Base-by-base conservation (phyloP, 2,797 vertebrate species). In the Myiotriccus ornatus region DNA sequence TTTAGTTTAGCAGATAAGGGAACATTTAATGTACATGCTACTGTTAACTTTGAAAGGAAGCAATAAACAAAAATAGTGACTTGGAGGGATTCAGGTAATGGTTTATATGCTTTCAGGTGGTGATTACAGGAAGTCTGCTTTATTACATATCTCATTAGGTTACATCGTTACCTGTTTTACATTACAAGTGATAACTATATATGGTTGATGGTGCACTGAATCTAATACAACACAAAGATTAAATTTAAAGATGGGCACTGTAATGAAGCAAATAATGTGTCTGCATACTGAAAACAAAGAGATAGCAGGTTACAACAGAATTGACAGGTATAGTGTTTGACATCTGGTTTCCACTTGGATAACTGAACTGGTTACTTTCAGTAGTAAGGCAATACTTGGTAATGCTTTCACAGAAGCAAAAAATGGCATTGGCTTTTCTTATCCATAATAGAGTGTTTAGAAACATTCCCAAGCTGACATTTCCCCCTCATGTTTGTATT, bases 401-500 rank as follows among this genome's bases (percentile, higher is more conserved):
- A 81, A 37, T 80, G 35, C 32, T 85, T 89, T 71, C 21, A 35
- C 14, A 71, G 73, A 89, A 91, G 65, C 62, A 0, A 5, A 81
- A 93, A 90, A 91, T 87, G n/a, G 53, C 32, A 41, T 14, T 77
- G 60, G 10, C 47, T 91, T 86, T 92, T 95, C 71, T 87, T 70
- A 59, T 85, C 68, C 70, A 52, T 82, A 96, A 67, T 37, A 94
- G 78, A 95, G 9, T 28, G 62, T 59, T 78, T 78, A 75, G 76
- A 78, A 92, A 57, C 50, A 49, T 69, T 91, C 80, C 89, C 92
- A 85, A 96, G 87, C 62, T 85, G 81, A 2, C 71, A 59, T 60
- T 96, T 95, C 82, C 57, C 64, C 93, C 94, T 95, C 73, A 69
- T 77, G 74, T 95, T 95, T 97, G 75, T 73, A 73, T 56, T 89